These are phyloP conservation scores for Embidobia sp. DNA, from an alignment of 2,888 invertebrate species.

Conservation along the genomic window DNA sequence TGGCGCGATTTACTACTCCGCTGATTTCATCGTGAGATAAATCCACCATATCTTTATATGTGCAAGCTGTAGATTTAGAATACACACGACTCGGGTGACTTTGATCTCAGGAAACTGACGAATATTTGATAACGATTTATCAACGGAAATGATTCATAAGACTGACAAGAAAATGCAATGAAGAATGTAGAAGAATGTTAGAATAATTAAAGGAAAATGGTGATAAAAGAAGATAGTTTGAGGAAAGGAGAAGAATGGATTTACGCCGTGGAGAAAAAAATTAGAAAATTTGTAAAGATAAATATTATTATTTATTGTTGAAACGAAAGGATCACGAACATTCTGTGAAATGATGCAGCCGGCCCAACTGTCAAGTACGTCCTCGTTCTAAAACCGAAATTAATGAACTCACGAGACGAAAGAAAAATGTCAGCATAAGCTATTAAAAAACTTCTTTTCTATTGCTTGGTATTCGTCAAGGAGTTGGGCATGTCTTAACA, in stretches of 20 bases:
- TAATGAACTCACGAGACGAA: slow-evolving; percentile 35
- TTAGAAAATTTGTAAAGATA: too few species aligned
- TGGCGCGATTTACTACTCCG: slow-evolving; percentile 24
- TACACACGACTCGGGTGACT: not conserved
- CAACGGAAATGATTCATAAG: slow-evolving; percentile 24
- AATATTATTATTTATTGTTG: too few species aligned
- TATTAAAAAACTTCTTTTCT: slow-evolving; percentile 24
- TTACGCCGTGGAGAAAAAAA: too few species aligned
- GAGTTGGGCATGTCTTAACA: too few species aligned
- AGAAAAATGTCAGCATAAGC: slow-evolving; percentile 26
- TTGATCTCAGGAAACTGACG: slow-evolving; percentile 25
- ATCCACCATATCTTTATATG: slow-evolving; percentile 1
- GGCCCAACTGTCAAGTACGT: slow-evolving; percentile 33
- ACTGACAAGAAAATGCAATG: slow-evolving; percentile 25
- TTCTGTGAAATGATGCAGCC: slow-evolving; percentile 16
- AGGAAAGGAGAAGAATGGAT: not conserved
- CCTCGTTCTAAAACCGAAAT: slow-evolving; percentile 45
- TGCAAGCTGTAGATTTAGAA: slow-evolving; percentile 11
- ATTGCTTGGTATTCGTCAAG: too few species aligned
- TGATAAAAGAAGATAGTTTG: not conserved
- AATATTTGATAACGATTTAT: not conserved
- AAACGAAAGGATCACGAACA: too few species aligned
- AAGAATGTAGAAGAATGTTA: not conserved
- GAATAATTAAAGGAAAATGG: too few species aligned
- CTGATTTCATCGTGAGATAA: not conserved